Percentiles rank a stretch among this genome's conserved stretches.
Conservation (phyloP, 1,140 invertebrate species). For the Ganaspis sp. region DNA sequence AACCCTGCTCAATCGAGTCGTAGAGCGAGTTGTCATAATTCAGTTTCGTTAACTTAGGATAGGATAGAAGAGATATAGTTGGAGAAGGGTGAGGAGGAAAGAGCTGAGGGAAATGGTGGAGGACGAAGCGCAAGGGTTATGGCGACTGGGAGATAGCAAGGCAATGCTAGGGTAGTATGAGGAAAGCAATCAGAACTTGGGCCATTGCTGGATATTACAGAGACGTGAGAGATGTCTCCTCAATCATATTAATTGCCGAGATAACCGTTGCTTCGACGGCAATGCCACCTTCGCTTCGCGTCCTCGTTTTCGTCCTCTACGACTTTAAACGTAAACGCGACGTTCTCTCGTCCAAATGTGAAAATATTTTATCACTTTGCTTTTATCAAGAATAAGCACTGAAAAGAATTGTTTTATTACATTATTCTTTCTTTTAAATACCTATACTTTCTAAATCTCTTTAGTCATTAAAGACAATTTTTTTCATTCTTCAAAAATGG, state of each 20-base stretch:
- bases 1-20: conserved; percentile 29
- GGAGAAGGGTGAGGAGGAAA: conserved; percentile 39
- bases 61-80: conserved; percentile 25
- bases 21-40: conserved; percentile 53
- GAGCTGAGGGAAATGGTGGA: conserved; percentile 39
- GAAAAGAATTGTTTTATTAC: background rate
- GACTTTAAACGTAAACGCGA: conserved; percentile 28
- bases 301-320: background rate
- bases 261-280: conserved; percentile 73
- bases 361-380: conserved; percentile 49
- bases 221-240: conserved; percentile 76
- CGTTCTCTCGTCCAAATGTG: conserved; percentile 47
- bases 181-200: conserved; percentile 77
- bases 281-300: conserved; percentile 27
- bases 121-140: conserved; percentile 70
- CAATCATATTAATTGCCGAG: conserved; percentile 76
- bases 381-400: conserved; percentile 28
- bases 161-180: conserved; percentile 62
- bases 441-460: no score
- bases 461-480: no score
- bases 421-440: no score
- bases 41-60: conserved; percentile 65
- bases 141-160: conserved; percentile 70
- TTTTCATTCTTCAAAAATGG: no score
- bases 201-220: conserved; percentile 75